Evolutionary conservation across 2,113 vertebrate genomes (phyloP).

Genomic region (Silurus glanis): DNA sequence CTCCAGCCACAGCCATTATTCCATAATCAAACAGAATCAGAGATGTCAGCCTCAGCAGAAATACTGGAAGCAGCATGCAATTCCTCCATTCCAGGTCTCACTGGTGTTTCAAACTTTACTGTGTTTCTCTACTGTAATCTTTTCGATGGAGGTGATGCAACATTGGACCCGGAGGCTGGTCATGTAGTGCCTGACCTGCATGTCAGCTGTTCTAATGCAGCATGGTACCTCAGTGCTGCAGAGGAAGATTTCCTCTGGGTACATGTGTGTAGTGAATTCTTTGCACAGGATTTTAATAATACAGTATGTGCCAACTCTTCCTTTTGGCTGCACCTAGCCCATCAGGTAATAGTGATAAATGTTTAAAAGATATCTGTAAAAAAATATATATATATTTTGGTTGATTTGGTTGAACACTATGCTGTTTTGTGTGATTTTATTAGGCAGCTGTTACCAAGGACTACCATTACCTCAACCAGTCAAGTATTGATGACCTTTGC

Average conservation of each 20-base stretch:
- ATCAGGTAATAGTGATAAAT: slow-evolving; percentile 62
- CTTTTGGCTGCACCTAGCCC: slow-evolving; percentile 74
- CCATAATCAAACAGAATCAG: slow-evolving; percentile 49
- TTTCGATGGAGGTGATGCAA: slow-evolving; percentile 67
- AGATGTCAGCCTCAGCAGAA: slow-evolving; percentile 61
- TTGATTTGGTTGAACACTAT: slow-evolving; percentile 5
- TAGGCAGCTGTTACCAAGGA: slow-evolving; percentile 69
- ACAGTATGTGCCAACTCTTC: slow-evolving; percentile 80
- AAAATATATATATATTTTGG: neutral
- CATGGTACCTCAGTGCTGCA: slow-evolving; percentile 80
- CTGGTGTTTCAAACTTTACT: slow-evolving; percentile 84
- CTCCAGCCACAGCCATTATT: slow-evolving; percentile 30
- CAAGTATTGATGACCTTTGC: slow-evolving; percentile 76
- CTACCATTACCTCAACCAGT: slow-evolving; percentile 68
- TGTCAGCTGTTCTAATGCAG: slow-evolving; percentile 78
- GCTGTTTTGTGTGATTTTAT: slow-evolving; percentile 36
- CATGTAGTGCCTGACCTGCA: slow-evolving; percentile 69
- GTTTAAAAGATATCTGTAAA: neutral
- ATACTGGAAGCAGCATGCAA: slow-evolving; percentile 82
- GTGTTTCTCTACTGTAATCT: slow-evolving; percentile 84
- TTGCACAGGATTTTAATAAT: slow-evolving; percentile 80
- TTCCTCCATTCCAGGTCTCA: slow-evolving; percentile 74
- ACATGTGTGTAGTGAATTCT: slow-evolving; percentile 80
- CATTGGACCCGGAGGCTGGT: slow-evolving; percentile 56
- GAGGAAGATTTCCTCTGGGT: slow-evolving; percentile 82